phyloP scores from a whole-genome alignment of 1,140 invertebrate genomes.

The Trinorchestia longiramus region DNA sequence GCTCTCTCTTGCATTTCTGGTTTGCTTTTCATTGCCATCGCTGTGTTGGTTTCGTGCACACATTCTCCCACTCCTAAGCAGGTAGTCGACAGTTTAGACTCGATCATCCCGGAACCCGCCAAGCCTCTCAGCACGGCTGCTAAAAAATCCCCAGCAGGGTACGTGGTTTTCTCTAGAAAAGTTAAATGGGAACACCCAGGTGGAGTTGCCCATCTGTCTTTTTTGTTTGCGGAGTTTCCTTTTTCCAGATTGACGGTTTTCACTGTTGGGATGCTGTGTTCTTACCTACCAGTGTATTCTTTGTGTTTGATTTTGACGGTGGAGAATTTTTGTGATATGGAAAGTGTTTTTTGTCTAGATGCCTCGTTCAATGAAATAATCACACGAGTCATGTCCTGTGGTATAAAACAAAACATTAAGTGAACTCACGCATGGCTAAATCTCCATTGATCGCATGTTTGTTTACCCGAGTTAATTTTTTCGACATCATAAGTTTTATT shows the following conservation, averaged over 20 bases:
- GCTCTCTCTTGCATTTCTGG: not conserved
- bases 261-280: not conserved
- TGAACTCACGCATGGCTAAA: not conserved
- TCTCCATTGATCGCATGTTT: not conserved
- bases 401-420: not conserved
- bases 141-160: not conserved
- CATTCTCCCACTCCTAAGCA: not conserved
- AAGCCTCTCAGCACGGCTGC: not conserved
- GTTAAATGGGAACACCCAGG: not conserved
- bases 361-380: not conserved
- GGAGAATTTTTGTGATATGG: not conserved
- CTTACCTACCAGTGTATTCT: not conserved
- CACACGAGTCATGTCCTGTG: not conserved
- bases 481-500: not conserved
- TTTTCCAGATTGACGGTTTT: not conserved
- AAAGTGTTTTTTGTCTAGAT: not conserved
- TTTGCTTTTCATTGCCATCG: not conserved
- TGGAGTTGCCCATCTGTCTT: not conserved
- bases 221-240: not conserved
- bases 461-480: not conserved
- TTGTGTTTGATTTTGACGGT: not conserved
- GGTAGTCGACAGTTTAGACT: not conserved
- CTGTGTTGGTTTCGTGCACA: not conserved
- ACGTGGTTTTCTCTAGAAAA: not conserved
- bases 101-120: not conserved